Conservation (phyloP, 2,113 vertebrate genomes). For the Brachyistius frenatus region DNA sequence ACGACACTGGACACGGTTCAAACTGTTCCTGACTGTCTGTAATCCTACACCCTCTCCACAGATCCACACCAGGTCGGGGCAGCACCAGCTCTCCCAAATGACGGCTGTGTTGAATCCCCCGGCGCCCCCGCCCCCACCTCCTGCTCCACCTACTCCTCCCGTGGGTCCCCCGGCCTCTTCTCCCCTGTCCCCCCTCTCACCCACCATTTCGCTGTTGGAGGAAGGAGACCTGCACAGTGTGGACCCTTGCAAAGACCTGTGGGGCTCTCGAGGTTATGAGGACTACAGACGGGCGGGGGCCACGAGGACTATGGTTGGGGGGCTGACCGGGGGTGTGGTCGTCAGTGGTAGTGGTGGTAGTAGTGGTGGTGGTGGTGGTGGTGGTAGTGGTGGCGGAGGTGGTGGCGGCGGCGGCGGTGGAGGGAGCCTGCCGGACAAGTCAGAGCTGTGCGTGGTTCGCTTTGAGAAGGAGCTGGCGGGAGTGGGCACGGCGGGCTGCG, state of each 20-base stretch:
- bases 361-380: too few species aligned
- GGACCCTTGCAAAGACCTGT: constrained; percentile 89
- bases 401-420: constrained; percentile 43
- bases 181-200: constrained; percentile 82
- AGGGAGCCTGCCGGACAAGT: constrained; percentile 80
- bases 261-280: constrained; percentile 91
- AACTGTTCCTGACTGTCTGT: constrained; percentile 50
- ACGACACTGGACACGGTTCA: constrained; percentile 20
- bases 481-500: constrained; percentile 81
- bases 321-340: constrained; percentile 85
- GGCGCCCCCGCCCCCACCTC: constrained; percentile 80
- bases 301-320: constrained; percentile 84
- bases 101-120: constrained; percentile 83
- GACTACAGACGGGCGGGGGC: constrained; percentile 90
- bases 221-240: constrained; percentile 87
- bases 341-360: constrained; percentile 41
- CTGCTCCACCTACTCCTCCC: constrained; percentile 82
- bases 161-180: constrained; percentile 75
- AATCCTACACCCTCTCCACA: constrained; percentile 63
- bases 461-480: constrained; percentile 87
- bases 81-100: constrained; percentile 83
- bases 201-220: constrained; percentile 85
- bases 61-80: constrained; percentile 85
- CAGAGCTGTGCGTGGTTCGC: constrained; percentile 87
- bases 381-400: too few species aligned